Evolutionary conservation across 2,797 vertebrate genomes (phyloP).

Genomic region (Loriculus beryllinus): DNA sequence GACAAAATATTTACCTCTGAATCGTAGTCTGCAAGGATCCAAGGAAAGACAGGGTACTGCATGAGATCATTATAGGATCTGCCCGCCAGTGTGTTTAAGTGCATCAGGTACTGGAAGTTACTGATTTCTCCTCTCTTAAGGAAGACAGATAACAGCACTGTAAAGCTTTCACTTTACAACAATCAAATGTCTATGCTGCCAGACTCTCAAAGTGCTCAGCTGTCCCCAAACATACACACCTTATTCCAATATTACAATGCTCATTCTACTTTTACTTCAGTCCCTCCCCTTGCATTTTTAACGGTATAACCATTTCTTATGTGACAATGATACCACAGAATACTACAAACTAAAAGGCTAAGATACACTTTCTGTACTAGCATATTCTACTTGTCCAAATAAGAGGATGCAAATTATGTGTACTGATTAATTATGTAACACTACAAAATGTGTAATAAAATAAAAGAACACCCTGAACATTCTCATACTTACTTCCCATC

Average conservation of each 20-base stretch:
- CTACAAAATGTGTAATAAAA: neutral
- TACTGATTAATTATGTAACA: neutral
- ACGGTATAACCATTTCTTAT: accelerated
- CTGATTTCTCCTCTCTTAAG: slow-evolving; percentile 96
- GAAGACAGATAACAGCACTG: slow-evolving; percentile 55
- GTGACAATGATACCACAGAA: neutral
- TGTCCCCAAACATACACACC: accelerated
- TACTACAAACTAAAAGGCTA: neutral
- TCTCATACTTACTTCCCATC: slow-evolving; percentile 89
- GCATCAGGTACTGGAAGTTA: slow-evolving; percentile 99
- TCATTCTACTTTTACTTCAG: neutral
- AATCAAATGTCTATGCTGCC: neutral
- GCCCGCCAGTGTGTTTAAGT: slow-evolving; percentile 95
- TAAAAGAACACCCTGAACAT: accelerated
- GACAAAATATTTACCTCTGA: slow-evolving; percentile 81
- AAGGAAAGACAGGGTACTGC: slow-evolving; percentile 99
- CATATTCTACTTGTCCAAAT: neutral
- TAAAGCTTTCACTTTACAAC: neutral
- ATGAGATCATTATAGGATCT: slow-evolving; percentile 98
- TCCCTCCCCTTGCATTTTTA: neutral
- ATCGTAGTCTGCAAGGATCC: slow-evolving; percentile 97
- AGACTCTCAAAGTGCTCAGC: neutral
- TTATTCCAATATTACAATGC: neutral
- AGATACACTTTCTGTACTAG: neutral
- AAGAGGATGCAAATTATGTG: neutral